A percentile compares a stretch with the other conserved stretches of the same genome.
Conservation (phyloP, 2,888 invertebrate species). For the Chrysolina americana region DNA sequence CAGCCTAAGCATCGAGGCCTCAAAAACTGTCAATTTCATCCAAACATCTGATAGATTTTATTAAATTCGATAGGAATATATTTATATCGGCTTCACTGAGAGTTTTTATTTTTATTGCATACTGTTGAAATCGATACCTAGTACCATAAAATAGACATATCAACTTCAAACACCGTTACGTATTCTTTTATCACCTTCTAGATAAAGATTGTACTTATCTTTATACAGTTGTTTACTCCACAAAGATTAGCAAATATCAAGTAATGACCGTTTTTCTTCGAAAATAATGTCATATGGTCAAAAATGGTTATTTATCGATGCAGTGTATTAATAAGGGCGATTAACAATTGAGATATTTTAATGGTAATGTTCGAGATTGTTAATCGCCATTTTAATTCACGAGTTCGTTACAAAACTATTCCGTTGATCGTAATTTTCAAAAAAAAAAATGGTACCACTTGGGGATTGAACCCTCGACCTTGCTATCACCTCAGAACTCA, state of each 20-base stretch:
- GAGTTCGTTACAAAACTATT: no score
- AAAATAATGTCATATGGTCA: not conserved
- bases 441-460: no score
- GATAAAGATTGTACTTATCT: slow-evolving; percentile 29
- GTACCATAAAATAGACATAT: slow-evolving; percentile 1
- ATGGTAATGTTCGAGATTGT: no score
- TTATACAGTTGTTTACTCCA: slow-evolving; percentile 22
- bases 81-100: not conserved
- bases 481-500: no score
- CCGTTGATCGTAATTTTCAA: no score
- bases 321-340: not conserved
- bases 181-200: slow-evolving; percentile 14
- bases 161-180: slow-evolving; percentile 22
- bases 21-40: no score
- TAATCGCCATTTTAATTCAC: no score
- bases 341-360: no score
- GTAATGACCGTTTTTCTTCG: not conserved
- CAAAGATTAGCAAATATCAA: not conserved
- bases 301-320: no score
- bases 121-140: slow-evolving; percentile 8
- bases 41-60: no score
- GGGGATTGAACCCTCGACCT: no score
- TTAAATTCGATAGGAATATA: not conserved
- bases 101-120: not conserved
- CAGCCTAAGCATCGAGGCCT: no score